Percentiles rank a stretch among this genome's conserved stretches.
These are phyloP conservation scores for Porites evermanni DNA, from an alignment of 92 coral and sea anemone species.

Conservation along the genomic window DNA sequence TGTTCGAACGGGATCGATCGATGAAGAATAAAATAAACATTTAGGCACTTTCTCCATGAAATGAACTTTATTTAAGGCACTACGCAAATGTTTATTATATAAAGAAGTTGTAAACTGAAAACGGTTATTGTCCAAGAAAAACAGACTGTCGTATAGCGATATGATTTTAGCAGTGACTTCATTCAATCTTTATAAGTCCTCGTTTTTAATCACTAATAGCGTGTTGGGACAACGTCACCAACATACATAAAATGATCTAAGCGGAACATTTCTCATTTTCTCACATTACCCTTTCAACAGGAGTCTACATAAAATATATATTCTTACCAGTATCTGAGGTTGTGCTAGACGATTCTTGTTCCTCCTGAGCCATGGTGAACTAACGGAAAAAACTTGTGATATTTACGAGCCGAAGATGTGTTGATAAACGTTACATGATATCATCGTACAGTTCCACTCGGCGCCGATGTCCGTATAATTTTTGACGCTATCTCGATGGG, in stretches of 20 bases:
- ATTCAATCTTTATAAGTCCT: background rate
- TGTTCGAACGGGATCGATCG: background rate
- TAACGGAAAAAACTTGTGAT: conserved; percentile 7
- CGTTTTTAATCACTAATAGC: background rate
- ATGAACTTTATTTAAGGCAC: background rate
- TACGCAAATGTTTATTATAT: conserved; percentile 13
- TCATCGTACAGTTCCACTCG: conserved; percentile 2
- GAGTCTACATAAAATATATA: conserved; percentile 4
- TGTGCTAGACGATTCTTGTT: conserved; percentile 7
- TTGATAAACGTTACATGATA: background rate
- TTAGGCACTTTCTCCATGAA: conserved; percentile 26
- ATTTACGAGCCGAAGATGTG: conserved; percentile 20
- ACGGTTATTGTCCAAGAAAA: background rate
- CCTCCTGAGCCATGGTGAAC: conserved; percentile 34
- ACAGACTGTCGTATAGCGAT: too few species aligned
- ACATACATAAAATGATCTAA: too few species aligned
- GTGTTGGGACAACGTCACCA: background rate
- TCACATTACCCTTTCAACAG: conserved; percentile 5
- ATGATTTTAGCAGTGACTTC: conserved; percentile 11
- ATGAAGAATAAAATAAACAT: conserved; percentile 30
- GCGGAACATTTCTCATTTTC: conserved; percentile 22
- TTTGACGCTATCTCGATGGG: background rate
- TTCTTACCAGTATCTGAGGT: conserved; percentile 21
- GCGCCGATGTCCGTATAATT: background rate
- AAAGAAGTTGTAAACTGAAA: conserved; percentile 20